phyloP scores from a whole-genome alignment of 2,888 invertebrate genomes.

The Hoplodrina ambigua region DNA sequence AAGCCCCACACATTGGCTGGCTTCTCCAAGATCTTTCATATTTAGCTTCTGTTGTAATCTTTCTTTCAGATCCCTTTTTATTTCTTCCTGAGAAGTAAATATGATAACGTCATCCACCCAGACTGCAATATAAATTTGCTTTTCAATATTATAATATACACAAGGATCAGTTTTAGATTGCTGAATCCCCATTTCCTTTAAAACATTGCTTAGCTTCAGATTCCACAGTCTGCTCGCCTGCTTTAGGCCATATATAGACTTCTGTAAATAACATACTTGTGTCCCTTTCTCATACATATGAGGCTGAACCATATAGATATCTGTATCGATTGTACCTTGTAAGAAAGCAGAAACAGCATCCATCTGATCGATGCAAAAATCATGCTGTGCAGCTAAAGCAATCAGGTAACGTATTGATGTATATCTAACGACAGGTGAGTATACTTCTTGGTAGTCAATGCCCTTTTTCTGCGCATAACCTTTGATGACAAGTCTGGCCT shows the following conservation, averaged over 20 bases:
- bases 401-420: too few relatives aligned
- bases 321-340: slow-evolving; percentile 58
- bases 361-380: slow-evolving; percentile 30
- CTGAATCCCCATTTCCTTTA: slow-evolving; percentile 39
- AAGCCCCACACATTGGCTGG: slow-evolving; percentile 8
- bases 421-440: too few relatives aligned
- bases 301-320: slow-evolving; percentile 52
- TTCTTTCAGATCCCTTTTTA: not conserved
- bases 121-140: slow-evolving; percentile 36
- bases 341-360: slow-evolving; percentile 55
- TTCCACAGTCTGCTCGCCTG: slow-evolving; percentile 4
- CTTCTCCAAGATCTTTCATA: slow-evolving; percentile 19
- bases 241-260: slow-evolving; percentile 48
- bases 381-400: slow-evolving; percentile 10
- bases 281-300: slow-evolving; percentile 24
- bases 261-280: slow-evolving; percentile 53
- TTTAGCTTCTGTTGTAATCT: too few relatives aligned
- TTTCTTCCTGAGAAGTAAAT: slow-evolving; percentile 12
- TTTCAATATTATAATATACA: slow-evolving; percentile 4
- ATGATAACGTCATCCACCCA: slow-evolving; percentile 51
- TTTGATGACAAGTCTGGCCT: too few relatives aligned
- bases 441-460: too few relatives aligned
- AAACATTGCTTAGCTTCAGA: not conserved
- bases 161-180: slow-evolving; percentile 8
- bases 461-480: too few relatives aligned